Percentiles rank a stretch among this genome's conserved stretches.
phyloP scores from a whole-genome alignment of 2,888 invertebrate species.

The Agonopterix arenella region DNA sequence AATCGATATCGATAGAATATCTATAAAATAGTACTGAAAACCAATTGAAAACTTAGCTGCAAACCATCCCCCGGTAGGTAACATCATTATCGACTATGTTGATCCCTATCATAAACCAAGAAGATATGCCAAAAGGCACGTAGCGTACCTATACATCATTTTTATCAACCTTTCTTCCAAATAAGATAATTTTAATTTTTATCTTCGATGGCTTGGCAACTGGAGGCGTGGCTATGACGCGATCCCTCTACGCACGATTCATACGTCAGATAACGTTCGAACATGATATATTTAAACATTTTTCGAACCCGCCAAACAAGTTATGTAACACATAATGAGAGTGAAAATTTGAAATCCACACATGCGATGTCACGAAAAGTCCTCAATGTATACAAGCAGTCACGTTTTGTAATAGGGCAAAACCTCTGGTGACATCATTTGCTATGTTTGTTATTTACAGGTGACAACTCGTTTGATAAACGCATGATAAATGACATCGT shows the following conservation, averaged over 20 bases:
- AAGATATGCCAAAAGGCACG: no score
- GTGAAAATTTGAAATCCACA: not conserved
- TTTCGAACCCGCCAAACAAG: not conserved
- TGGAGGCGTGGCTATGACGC: constrained; percentile 65
- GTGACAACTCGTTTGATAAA: not conserved
- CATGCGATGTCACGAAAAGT: not conserved
- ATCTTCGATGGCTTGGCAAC: constrained; percentile 32
- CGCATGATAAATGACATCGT: not conserved
- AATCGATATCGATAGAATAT: no score
- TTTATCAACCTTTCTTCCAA: not conserved
- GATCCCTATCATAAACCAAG: no score
- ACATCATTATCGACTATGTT: no score
- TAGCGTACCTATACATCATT: not conserved
- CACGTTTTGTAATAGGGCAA: not conserved
- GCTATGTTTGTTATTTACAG: not conserved
- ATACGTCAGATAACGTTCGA: constrained; percentile 26
- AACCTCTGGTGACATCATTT: not conserved
- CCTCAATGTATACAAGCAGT: not conserved
- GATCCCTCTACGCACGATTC: no score
- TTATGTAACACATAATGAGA: not conserved
- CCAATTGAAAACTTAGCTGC: no score
- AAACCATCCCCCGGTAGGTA: no score
- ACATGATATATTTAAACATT: not conserved
- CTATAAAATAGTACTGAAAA: no score
- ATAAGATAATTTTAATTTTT: not conserved